Conservation (phyloP, 2,888 invertebrate species). For the Melanostoma mellinum region DNA sequence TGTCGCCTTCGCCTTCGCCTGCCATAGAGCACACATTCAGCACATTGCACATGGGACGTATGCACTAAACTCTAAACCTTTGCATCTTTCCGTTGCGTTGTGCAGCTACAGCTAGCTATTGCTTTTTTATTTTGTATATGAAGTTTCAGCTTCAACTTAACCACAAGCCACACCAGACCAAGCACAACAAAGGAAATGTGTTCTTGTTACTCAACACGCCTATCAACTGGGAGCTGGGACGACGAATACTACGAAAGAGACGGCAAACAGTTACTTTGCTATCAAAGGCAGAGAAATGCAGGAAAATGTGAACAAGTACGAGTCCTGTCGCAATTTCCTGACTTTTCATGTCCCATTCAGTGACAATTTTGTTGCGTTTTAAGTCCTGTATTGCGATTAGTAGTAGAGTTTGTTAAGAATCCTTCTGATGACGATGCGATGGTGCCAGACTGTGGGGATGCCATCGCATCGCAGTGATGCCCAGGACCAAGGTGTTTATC, state of each 20-base stretch:
- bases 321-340: conserved; percentile 67
- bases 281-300: conserved; percentile 52
- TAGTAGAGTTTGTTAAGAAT: conserved; percentile 52
- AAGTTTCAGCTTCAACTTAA: conserved; percentile 16
- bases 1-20: conserved; percentile 32
- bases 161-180: conserved; percentile 22
- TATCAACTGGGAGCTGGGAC: conserved; percentile 39
- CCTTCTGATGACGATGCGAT: conserved; percentile 14
- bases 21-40: neutral
- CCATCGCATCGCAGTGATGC: conserved; percentile 15
- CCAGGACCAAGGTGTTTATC: conserved; percentile 58
- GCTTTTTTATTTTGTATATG: conserved; percentile 20
- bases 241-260: conserved; percentile 4
- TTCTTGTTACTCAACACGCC: conserved; percentile 62
- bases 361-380: conserved; percentile 66
- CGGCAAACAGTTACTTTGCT: conserved; percentile 50
- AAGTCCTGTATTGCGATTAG: conserved; percentile 60
- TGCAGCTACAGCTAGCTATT: conserved; percentile 21
- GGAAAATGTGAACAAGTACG: conserved; percentile 59
- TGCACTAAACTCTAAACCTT: conserved; percentile 8
- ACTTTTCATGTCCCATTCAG: conserved; percentile 56
- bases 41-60: neutral
- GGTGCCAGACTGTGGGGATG: conserved; percentile 1
- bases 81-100: conserved; percentile 27
- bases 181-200: conserved; percentile 65